phyloP scores from a whole-genome alignment of 2,888 invertebrate genomes.

The Drosophila prostipennis region DNA sequence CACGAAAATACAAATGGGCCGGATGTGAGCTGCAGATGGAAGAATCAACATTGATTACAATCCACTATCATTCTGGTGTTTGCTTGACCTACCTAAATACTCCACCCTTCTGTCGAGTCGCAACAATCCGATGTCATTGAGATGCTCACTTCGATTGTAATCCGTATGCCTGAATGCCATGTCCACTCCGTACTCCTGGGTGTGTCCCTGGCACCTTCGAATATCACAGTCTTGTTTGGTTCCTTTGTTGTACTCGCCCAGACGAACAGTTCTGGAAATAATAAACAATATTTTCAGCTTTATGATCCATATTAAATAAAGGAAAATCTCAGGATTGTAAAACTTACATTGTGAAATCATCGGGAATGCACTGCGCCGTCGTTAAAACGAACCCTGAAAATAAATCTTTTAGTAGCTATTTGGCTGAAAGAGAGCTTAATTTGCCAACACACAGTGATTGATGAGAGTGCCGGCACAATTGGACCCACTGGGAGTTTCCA shows the following conservation, averaged over 20 bases:
- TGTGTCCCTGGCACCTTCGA: neutral
- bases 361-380: constrained; percentile 7
- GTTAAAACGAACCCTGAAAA: constrained; percentile 19
- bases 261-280: constrained; percentile 2
- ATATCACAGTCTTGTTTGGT: neutral
- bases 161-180: neutral
- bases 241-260: constrained; percentile 17
- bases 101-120: constrained; percentile 6
- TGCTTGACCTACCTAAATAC: neutral
- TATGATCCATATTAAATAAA: no score
- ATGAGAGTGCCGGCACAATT: constrained; percentile 3
- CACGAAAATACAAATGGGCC: constrained; percentile 14
- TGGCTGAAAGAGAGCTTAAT: neutral
- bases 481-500: neutral
- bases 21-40: neutral
- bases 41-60: neutral
- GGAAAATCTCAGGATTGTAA: neutral
- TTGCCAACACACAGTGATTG: constrained; percentile 2
- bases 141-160: neutral
- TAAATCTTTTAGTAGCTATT: neutral
- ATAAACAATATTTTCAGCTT: no score
- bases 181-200: neutral
- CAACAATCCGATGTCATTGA: constrained; percentile 14
- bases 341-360: neutral
- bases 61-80: neutral